These are phyloP conservation scores for Platichthys stellatus DNA, from an alignment of 2,113 vertebrate genomes.

Conservation along the genomic window DNA sequence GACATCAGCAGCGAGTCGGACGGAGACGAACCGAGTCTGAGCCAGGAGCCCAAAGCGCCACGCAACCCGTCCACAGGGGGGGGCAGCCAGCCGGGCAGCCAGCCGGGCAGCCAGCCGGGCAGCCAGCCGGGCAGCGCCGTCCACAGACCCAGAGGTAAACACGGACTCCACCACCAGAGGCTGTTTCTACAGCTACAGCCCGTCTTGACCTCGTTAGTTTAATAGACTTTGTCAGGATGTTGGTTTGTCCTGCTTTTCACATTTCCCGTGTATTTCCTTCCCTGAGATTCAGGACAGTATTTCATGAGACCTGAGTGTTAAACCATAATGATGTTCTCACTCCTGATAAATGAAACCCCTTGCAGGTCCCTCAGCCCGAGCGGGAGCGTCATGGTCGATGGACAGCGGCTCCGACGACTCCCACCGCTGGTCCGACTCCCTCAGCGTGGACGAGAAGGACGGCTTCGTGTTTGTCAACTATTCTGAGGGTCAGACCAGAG, in stretches of 20 bases:
- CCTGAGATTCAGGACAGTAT: too few relatives aligned
- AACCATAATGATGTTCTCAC: too few relatives aligned
- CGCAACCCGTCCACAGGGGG: constrained; percentile 52
- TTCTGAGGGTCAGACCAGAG: constrained; percentile 89
- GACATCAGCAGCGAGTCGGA: constrained; percentile 98
- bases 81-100: constrained; percentile 85
- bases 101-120: constrained; percentile 84
- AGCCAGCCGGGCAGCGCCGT: constrained; percentile 85
- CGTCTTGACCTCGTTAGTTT: too few relatives aligned
- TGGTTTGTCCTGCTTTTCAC: too few relatives aligned
- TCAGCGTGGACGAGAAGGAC: constrained; percentile 97
- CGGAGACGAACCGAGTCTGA: constrained; percentile 86
- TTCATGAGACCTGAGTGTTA: too few relatives aligned
- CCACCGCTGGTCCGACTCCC: constrained; percentile 94
- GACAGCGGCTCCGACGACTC: constrained; percentile 94
- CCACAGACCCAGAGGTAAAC: constrained; percentile 84
- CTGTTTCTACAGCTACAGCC: too few relatives aligned
- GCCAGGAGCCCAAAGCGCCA: constrained; percentile 82
- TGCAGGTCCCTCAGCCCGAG: constrained; percentile 74
- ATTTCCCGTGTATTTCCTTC: too few relatives aligned
- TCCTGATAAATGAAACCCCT: rapidly evolving
- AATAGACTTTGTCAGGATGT: too few relatives aligned
- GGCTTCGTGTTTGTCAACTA: constrained; percentile 99
- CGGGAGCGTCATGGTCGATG: constrained; percentile 84
- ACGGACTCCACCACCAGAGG: too few relatives aligned